phyloP scores from a whole-genome alignment of 2,888 invertebrate genomes.

The Caenorhabditis sulstoni region DNA sequence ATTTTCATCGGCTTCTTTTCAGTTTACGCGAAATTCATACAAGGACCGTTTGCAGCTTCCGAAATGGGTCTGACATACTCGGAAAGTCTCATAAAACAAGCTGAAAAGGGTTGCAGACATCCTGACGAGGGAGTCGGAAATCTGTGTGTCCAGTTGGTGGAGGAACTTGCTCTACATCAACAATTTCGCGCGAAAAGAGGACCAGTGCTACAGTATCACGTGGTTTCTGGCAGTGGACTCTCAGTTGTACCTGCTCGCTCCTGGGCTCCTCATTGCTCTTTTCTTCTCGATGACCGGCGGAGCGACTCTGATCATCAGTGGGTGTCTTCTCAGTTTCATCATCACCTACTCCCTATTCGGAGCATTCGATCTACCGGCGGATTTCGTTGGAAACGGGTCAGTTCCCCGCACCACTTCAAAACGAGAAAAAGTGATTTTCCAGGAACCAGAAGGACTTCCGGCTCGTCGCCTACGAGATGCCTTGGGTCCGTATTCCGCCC shows the following conservation, averaged over 20 bases:
- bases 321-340: conserved; percentile 15
- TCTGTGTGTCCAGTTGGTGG: conserved; percentile 64
- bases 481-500: conserved; percentile 81
- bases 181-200: conserved; percentile 51
- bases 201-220: conserved; percentile 54
- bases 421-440: background rate
- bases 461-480: conserved; percentile 26
- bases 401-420: background rate
- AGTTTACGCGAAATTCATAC: conserved; percentile 33
- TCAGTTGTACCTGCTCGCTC: conserved; percentile 52
- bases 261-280: conserved; percentile 42
- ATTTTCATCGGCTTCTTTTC: conserved; percentile 58
- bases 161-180: conserved; percentile 70
- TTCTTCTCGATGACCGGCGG: conserved; percentile 44
- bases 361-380: conserved; percentile 26
- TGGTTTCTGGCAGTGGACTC: conserved; percentile 62
- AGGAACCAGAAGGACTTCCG: conserved; percentile 27
- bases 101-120: conserved; percentile 21
- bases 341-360: conserved; percentile 9
- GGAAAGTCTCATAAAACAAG: background rate
- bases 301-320: conserved; percentile 11
- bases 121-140: conserved; percentile 27
- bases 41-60: conserved; percentile 52
- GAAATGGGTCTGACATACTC: conserved; percentile 26
- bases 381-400: conserved; percentile 34